A percentile compares a stretch with the other conserved stretches of the same genome.
Evolutionary conservation across 2,113 vertebrate genomes (phyloP).

Genomic region (Sapayoa aenigma): DNA sequence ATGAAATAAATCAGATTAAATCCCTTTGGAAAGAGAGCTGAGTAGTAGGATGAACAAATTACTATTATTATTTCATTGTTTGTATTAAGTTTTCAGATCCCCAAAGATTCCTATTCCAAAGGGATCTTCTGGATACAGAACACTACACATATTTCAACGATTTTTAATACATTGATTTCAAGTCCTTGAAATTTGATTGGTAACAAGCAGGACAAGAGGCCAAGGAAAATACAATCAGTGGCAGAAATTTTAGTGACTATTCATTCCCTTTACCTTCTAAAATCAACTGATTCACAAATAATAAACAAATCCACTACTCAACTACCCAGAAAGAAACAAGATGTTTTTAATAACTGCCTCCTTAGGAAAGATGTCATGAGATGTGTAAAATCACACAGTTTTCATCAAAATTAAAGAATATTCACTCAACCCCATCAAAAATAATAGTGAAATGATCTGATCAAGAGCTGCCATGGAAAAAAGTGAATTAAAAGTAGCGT

Average conservation of each 20-base stretch:
- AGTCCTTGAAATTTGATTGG: background rate
- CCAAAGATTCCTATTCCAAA: background rate
- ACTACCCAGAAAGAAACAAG: background rate
- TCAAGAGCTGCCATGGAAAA: background rate
- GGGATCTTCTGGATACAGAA: background rate
- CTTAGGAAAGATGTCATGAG: background rate
- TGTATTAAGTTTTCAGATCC: background rate
- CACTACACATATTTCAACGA: rapidly evolving
- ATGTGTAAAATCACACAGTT: background rate
- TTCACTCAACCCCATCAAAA: background rate
- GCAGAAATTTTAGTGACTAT: background rate
- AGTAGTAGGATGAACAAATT: no score
- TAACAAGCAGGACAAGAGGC: background rate
- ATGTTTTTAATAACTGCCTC: background rate
- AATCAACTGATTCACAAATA: background rate
- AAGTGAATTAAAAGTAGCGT: background rate
- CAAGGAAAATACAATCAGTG: background rate
- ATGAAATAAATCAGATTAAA: background rate
- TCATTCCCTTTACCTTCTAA: background rate
- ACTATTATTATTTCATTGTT: background rate
- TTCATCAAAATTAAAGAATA: background rate
- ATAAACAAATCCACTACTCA: background rate
- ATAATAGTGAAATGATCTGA: background rate
- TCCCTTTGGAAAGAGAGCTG: background rate
- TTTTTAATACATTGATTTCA: background rate